A percentile compares a stretch with the other conserved stretches of the same genome.
phyloP scores from a whole-genome alignment of 1,140 invertebrate genomes.

The Piezodorus guildinii region DNA sequence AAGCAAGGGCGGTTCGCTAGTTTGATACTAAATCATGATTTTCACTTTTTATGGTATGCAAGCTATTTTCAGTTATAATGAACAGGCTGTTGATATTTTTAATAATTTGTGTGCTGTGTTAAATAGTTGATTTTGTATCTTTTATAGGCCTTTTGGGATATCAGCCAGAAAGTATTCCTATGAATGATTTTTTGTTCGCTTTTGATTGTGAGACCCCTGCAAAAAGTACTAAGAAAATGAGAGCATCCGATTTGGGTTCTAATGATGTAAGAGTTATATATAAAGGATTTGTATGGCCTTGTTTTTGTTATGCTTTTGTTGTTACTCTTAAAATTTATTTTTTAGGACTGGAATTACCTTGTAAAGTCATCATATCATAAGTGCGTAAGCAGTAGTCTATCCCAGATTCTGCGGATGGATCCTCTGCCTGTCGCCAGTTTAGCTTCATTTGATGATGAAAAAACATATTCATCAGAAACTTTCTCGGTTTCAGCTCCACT shows the following conservation, averaged over 20 bases:
- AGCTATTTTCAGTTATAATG: too few species aligned
- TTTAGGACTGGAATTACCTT: constrained; percentile 66
- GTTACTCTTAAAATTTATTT: constrained; percentile 13
- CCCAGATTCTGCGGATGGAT: not conserved
- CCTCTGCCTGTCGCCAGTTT: not conserved
- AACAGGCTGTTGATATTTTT: too few species aligned
- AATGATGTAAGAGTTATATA: constrained; percentile 31
- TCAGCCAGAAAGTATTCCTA: constrained; percentile 48
- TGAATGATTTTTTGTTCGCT: constrained; percentile 38
- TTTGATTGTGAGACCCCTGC: constrained; percentile 38
- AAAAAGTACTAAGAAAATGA: constrained; percentile 43
- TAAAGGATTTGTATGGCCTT: not conserved
- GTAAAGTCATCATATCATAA: constrained; percentile 46
- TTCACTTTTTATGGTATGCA: too few species aligned
- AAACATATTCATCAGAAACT: constrained; percentile 30
- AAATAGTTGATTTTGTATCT: constrained; percentile 1
- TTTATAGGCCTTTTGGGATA: constrained; percentile 49
- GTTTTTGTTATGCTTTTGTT: not conserved
- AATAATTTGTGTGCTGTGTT: too few species aligned
- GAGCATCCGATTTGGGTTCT: constrained; percentile 41
- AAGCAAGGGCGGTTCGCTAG: too few species aligned
- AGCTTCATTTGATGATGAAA: not conserved
- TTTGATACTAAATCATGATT: too few species aligned
- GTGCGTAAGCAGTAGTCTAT: constrained; percentile 23
- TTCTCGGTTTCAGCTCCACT: constrained; percentile 54